A percentile compares a stretch with the other conserved stretches of the same genome.
phyloP scores from a whole-genome alignment of 2,797 vertebrate genomes.

The Anisognathus igniventris region DNA sequence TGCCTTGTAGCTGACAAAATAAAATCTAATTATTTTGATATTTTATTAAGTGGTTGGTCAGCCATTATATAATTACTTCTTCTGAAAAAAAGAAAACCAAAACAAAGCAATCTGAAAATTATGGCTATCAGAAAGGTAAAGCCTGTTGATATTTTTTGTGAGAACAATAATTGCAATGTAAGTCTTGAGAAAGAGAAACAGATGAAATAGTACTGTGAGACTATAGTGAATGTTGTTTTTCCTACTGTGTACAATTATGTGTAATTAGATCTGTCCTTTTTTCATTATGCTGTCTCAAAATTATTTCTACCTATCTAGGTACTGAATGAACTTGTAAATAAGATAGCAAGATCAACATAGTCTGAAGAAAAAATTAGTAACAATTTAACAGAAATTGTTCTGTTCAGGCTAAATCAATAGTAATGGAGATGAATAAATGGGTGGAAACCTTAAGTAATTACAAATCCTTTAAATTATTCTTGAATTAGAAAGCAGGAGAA shows the following conservation, averaged over 20 bases:
- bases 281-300: conserved; percentile 45
- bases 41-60: conserved; percentile 33
- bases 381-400: conserved; percentile 48
- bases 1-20: conserved; percentile 26
- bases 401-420: conserved; percentile 30
- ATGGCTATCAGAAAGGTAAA: conserved; percentile 1
- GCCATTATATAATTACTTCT: conserved; percentile 17
- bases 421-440: conserved; percentile 40
- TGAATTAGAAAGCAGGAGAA: conserved; percentile 34
- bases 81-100: neutral
- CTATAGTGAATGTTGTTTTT: conserved; percentile 22
- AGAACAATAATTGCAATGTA: neutral
- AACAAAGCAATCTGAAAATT: conserved; percentile 23
- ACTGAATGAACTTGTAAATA: conserved; percentile 38
- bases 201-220: conserved; percentile 19
- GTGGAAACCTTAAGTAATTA: conserved; percentile 40
- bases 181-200: conserved; percentile 21
- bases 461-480: conserved; percentile 55
- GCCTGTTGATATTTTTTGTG: conserved; percentile 28
- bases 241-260: conserved; percentile 44
- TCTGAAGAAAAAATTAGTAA: conserved; percentile 58
- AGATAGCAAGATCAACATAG: conserved; percentile 8
- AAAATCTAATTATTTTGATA: conserved; percentile 63
- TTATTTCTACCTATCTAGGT: conserved; percentile 39
- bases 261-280: conserved; percentile 45